Percentiles rank a stretch among this genome's conserved stretches.
Conservation (phyloP, 2,113 vertebrate genomes). For the Jacana jacana region DNA sequence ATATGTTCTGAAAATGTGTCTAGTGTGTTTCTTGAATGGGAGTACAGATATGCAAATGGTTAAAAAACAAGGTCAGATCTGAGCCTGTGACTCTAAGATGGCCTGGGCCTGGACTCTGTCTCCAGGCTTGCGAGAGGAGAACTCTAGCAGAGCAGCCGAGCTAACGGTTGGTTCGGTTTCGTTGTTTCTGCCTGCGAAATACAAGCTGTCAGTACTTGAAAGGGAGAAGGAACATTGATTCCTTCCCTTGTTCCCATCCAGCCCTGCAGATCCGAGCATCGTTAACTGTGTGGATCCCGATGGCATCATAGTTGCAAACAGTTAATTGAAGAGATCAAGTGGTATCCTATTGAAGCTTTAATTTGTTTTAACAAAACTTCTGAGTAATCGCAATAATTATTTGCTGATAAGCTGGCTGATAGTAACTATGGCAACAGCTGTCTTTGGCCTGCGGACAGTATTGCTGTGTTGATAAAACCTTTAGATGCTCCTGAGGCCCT, state of each 20-base stretch:
- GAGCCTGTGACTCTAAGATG: slow-evolving; percentile 41
- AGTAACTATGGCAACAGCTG: slow-evolving; percentile 82
- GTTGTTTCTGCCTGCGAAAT: slow-evolving; percentile 69
- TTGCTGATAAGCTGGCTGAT: slow-evolving; percentile 78
- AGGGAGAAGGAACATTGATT: slow-evolving; percentile 74
- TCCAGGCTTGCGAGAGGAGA: slow-evolving; percentile 29
- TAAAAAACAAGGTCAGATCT: background rate
- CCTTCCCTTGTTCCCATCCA: slow-evolving; percentile 1
- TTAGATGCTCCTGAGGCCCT: slow-evolving; percentile 67
- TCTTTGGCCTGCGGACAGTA: slow-evolving; percentile 77
- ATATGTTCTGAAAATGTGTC: background rate
- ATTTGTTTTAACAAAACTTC: slow-evolving; percentile 73
- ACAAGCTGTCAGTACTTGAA: slow-evolving; percentile 71
- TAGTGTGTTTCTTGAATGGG: background rate
- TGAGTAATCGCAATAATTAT: slow-evolving; percentile 75
- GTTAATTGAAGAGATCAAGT: slow-evolving; percentile 64
- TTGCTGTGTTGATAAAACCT: slow-evolving; percentile 73
- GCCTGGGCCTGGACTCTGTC: slow-evolving; percentile 37
- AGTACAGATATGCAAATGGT: background rate
- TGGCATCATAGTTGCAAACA: slow-evolving; percentile 43
- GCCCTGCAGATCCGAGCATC: slow-evolving; percentile 51
- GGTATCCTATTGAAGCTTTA: slow-evolving; percentile 21
- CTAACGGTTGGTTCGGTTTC: slow-evolving; percentile 42
- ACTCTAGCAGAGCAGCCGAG: slow-evolving; percentile 40
- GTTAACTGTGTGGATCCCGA: slow-evolving; percentile 66